These are phyloP conservation scores for Athripsodes cinereus DNA, from an alignment of 2,888 invertebrate species.

Conservation along the genomic window DNA sequence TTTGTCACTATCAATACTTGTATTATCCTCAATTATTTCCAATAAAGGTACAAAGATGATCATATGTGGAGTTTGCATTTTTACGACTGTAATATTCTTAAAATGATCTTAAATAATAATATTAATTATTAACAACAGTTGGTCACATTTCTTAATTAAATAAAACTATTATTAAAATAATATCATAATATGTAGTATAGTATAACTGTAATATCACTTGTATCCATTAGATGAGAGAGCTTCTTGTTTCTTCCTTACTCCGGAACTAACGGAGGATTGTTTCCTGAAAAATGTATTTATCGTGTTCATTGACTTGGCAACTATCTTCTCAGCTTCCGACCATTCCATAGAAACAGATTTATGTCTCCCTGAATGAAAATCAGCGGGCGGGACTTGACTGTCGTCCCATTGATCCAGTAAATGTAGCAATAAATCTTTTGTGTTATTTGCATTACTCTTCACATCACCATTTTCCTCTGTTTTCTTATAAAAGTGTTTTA, in stretches of 20 bases:
- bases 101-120: too few relatives aligned
- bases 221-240: slow-evolving; percentile 29
- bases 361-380: slow-evolving; percentile 53
- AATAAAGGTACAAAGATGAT: too few relatives aligned
- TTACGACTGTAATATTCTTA: too few relatives aligned
- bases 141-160: too few relatives aligned
- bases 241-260: slow-evolving; percentile 41
- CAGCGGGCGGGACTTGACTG: slow-evolving; percentile 43
- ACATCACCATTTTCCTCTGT: slow-evolving; percentile 40
- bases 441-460: slow-evolving; percentile 56
- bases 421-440: slow-evolving; percentile 70
- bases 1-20: too few relatives aligned
- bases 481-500: slow-evolving; percentile 36
- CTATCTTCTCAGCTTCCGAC: slow-evolving; percentile 65
- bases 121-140: too few relatives aligned
- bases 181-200: not conserved
- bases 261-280: slow-evolving; percentile 49
- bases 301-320: slow-evolving; percentile 73
- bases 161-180: not conserved
- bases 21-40: too few relatives aligned
- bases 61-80: too few relatives aligned
- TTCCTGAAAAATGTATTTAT: slow-evolving; percentile 73
- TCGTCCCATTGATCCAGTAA: slow-evolving; percentile 73
- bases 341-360: slow-evolving; percentile 73
- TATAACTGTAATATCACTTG: slow-evolving; percentile 15